These are phyloP conservation scores for Botrylloides violaceus DNA, from an alignment of 23 tunicate genomes.

Conservation along the genomic window DNA sequence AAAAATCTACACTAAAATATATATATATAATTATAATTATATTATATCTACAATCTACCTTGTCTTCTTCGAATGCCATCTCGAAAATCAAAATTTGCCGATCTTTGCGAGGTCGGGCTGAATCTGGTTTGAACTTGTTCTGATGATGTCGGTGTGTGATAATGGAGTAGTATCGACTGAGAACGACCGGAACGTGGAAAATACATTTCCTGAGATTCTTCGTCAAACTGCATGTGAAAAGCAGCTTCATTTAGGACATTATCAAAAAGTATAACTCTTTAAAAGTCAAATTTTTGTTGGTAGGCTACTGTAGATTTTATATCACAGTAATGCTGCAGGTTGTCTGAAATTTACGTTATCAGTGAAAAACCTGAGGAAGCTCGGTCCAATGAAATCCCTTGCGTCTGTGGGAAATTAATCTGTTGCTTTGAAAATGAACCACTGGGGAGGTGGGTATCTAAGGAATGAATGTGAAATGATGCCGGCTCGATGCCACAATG, in stretches of 20 bases:
- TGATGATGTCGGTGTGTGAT: slow-evolving; percentile 2
- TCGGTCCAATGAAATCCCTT: too few species aligned
- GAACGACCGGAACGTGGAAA: slow-evolving; percentile 17
- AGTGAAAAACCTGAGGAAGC: too few species aligned
- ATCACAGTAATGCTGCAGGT: too few species aligned
- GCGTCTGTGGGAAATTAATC: too few species aligned
- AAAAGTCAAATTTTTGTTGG: too few species aligned
- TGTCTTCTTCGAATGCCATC: slow-evolving; percentile 15
- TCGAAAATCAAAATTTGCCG: slow-evolving; percentile 14
- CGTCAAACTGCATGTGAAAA: slow-evolving; percentile 10
- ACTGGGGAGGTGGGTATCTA: too few species aligned
- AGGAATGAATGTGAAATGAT: too few species aligned
- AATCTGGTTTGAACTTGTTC: background rate
- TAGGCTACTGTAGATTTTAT: too few species aligned
- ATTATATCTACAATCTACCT: background rate
- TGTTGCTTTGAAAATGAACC: too few species aligned
- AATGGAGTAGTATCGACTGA: slow-evolving; percentile 9
- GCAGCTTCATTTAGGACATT: background rate
- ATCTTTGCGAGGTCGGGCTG: background rate
- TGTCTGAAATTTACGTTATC: too few species aligned
- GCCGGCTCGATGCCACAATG: too few species aligned
- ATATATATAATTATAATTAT: background rate
- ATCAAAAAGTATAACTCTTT: background rate
- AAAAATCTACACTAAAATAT: background rate
- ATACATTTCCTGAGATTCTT: slow-evolving; percentile 3